phyloP scores from a whole-genome alignment of 2,888 invertebrate genomes.

The Rhingia campestris region DNA sequence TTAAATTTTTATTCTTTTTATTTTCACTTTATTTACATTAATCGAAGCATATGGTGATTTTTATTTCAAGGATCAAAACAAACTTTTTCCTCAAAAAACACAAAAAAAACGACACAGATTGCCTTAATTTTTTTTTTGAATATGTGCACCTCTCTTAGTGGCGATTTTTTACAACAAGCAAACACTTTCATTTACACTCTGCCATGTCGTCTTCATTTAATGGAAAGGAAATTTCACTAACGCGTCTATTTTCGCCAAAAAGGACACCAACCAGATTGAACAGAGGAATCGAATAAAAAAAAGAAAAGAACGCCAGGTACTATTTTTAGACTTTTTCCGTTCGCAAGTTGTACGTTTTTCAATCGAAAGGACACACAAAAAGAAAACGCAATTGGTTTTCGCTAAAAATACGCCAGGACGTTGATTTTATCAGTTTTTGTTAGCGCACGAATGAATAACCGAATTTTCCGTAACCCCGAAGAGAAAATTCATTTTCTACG shows the following conservation, averaged over 20 bases:
- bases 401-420: background rate
- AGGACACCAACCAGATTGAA: no score
- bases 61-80: background rate
- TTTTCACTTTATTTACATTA: background rate
- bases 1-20: constrained; percentile 1
- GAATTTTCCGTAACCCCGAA: background rate
- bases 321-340: no score
- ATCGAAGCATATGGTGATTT: constrained; percentile 14
- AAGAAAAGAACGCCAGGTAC: no score
- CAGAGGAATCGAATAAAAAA: no score
- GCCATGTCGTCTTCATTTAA: no score
- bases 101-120: background rate
- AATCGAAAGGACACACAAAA: background rate
- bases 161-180: no score
- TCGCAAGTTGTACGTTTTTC: background rate
- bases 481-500: constrained; percentile 13
- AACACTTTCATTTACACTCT: no score
- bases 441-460: background rate
- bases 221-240: no score
- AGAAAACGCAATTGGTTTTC: background rate
- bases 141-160: background rate
- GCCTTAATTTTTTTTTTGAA: background rate
- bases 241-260: no score
- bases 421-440: background rate
- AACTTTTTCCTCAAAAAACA: background rate